Percentiles rank a stretch among this genome's conserved stretches.
These are phyloP conservation scores for Abscondita cerata DNA, from an alignment of 2,888 invertebrate species.

Conservation along the genomic window DNA sequence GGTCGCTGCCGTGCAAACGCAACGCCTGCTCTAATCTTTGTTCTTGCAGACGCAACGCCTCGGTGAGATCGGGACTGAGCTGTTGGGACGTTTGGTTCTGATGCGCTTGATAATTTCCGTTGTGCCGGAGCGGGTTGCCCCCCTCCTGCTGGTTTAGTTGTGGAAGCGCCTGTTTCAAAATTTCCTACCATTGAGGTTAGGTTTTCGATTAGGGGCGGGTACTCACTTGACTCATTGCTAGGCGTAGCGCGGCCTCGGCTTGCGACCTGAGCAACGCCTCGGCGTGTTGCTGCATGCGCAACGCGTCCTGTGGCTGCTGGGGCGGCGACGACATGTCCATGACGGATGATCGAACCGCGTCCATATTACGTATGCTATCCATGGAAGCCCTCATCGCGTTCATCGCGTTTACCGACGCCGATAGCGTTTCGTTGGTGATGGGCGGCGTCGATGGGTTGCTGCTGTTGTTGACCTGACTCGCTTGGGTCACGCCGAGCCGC, in stretches of 20 bases:
- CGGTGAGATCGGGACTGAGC: slow-evolving; percentile 73
- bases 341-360: slow-evolving; percentile 60
- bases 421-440: slow-evolving; percentile 57
- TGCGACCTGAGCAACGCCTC: slow-evolving; percentile 84
- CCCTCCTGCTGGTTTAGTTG: slow-evolving; percentile 58
- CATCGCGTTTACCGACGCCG: slow-evolving; percentile 64
- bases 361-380: slow-evolving; percentile 63
- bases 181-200: slow-evolving; percentile 1
- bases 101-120: slow-evolving; percentile 56
- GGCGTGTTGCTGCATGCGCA: slow-evolving; percentile 68
- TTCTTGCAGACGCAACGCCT: slow-evolving; percentile 73
- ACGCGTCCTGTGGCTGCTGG: slow-evolving; percentile 57
- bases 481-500: slow-evolving; percentile 66
- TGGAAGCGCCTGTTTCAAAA: slow-evolving; percentile 51
- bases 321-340: slow-evolving; percentile 60
- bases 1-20: slow-evolving; percentile 78
- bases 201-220: neutral
- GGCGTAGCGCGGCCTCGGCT: slow-evolving; percentile 81
- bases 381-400: slow-evolving; percentile 67
- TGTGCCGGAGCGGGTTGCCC: slow-evolving; percentile 57
- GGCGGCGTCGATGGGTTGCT: slow-evolving; percentile 60
- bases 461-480: slow-evolving; percentile 58
- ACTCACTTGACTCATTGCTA: slow-evolving; percentile 76
- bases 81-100: slow-evolving; percentile 59
- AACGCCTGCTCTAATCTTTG: slow-evolving; percentile 84